Evolutionary conservation across 2,888 invertebrate species (phyloP).

Genomic region (Lithophane socia): DNA sequence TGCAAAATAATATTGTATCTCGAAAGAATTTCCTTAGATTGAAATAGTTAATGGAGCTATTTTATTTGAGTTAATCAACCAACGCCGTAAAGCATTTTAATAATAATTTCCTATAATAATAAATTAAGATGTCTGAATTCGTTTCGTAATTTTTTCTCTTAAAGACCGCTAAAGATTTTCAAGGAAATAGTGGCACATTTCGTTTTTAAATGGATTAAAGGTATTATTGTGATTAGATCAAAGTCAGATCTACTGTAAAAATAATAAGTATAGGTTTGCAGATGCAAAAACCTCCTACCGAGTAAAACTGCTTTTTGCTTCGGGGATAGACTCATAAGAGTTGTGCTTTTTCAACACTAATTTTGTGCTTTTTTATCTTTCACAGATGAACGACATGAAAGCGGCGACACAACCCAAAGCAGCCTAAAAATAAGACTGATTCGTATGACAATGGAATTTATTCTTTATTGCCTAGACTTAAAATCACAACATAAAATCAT

Average conservation of each 20-base stretch:
- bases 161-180: background rate
- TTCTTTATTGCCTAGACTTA: slow-evolving; percentile 12
- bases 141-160: background rate
- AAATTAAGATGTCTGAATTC: no score
- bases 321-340: background rate
- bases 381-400: slow-evolving; percentile 59
- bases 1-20: background rate
- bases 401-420: slow-evolving; percentile 39
- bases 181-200: background rate
- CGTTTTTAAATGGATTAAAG: background rate
- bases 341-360: background rate
- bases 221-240: background rate
- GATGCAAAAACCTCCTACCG: background rate
- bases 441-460: slow-evolving; percentile 9
- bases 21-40: background rate
- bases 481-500: slow-evolving; percentile 6
- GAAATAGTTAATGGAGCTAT: slow-evolving; percentile 1
- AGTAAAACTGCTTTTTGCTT: background rate
- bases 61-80: background rate
- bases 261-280: background rate
- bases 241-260: background rate
- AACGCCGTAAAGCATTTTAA: background rate
- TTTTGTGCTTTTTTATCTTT: slow-evolving; percentile 20
- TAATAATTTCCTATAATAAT: background rate
- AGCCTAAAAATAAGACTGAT: slow-evolving; percentile 39